These are phyloP conservation scores for Poecilia gillii DNA, from an alignment of 2,797 vertebrate genomes.

Conservation along the genomic window DNA sequence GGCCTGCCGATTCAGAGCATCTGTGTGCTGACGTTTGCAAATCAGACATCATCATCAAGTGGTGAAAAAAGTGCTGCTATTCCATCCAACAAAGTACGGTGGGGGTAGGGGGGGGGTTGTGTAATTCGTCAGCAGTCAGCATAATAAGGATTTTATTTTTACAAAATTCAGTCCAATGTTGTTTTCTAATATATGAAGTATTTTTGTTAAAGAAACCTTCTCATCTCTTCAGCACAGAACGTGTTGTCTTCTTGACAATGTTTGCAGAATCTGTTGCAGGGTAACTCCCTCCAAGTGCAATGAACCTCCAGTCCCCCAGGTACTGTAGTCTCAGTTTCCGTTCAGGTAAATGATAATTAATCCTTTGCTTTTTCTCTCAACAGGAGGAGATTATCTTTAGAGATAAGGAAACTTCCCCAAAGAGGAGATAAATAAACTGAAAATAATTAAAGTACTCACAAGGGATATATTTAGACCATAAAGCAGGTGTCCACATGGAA, in stretches of 20 bases:
- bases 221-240: background rate
- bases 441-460: background rate
- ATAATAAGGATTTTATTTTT: background rate
- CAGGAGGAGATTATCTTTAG: background rate
- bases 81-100: background rate
- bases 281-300: slow-evolving; percentile 12
- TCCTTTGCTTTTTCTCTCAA: background rate
- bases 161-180: background rate
- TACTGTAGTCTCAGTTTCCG: slow-evolving; percentile 1
- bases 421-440: slow-evolving; percentile 1
- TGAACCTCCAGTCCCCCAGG: slow-evolving; percentile 5
- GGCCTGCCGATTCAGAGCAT: slow-evolving; percentile 26
- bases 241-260: slow-evolving; percentile 1
- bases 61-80: background rate
- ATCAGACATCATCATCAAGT: slow-evolving; percentile 16
- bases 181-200: background rate
- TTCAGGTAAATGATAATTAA: slow-evolving; percentile 7
- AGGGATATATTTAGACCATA: background rate
- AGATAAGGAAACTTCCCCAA: background rate
- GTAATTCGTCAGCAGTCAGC: background rate
- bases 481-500: background rate
- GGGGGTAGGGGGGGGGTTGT: background rate
- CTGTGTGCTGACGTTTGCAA: slow-evolving; percentile 30
- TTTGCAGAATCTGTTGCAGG: background rate
- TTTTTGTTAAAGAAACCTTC: background rate